Percentiles rank a stretch among this genome's conserved stretches.
Evolutionary conservation across 2,113 vertebrate species (phyloP).

Genomic region (Dolichotis patagonum): DNA sequence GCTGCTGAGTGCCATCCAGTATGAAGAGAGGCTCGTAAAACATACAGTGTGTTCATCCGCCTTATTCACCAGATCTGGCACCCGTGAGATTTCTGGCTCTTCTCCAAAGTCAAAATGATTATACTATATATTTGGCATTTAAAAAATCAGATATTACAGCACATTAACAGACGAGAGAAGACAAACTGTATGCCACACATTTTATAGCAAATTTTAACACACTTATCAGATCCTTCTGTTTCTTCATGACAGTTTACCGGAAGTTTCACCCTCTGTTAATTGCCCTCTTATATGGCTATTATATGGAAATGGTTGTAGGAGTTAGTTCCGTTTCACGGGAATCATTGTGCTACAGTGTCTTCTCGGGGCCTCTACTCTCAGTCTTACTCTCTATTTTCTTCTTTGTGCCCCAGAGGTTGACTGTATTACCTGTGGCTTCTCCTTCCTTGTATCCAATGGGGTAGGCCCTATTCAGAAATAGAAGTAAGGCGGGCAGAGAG

Average conservation of each 20-base stretch:
- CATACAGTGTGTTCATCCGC: background rate
- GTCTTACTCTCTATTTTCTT: background rate
- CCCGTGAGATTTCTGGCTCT: background rate
- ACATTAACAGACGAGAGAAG: background rate
- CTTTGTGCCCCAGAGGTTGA: background rate
- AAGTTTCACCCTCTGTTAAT: background rate
- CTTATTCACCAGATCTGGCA: background rate
- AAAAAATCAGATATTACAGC: background rate
- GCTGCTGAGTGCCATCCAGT: background rate
- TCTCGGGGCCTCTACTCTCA: background rate
- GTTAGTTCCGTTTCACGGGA: background rate
- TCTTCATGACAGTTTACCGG: background rate
- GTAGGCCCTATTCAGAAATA: background rate
- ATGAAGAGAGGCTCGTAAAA: background rate
- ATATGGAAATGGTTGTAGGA: background rate
- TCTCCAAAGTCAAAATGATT: background rate
- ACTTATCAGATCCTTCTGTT: background rate
- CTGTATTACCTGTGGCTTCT: background rate
- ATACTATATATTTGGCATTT: background rate
- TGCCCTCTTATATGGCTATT: background rate
- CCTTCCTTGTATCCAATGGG: background rate
- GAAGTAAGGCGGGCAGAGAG: background rate
- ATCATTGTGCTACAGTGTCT: background rate
- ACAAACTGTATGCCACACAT: background rate
- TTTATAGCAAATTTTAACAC: slow-evolving; percentile 34